Evolutionary conservation across 2,888 invertebrate genomes (phyloP), one percentile per base, ranked within the genome.

Genomic region (Plutella xylostella): DNA sequence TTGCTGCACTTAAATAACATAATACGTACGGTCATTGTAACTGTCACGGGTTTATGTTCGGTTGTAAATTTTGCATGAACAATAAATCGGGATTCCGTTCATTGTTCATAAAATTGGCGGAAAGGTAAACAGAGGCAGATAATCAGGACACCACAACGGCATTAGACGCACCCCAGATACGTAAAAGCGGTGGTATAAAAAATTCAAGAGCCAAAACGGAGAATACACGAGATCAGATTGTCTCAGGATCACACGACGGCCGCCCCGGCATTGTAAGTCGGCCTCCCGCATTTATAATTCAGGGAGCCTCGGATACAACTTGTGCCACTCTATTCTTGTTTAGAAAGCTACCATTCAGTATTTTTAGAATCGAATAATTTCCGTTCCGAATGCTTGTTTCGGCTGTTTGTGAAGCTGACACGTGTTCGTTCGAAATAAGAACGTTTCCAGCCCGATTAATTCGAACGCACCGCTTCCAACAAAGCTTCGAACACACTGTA

Each of bases 191-290:
- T 65, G 62, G 72, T 63, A 79, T 83, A 76, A 83, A 83, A 77
- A 62, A 83, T 83, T 82, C 82, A 82, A 57, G 57, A 61, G 56
- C 71, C 66, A 74, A 70, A 82, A 75, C 74, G 78, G 71, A 72
- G 75, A 72, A 63, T 63, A 70, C 67, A 71, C 76, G 68, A 78
- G 78, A 82, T 83, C 83, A 80, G 77, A 80, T 83, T 80, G 82
- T 80, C 83, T 79, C 75, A 72, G 77, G 78, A 82, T 80, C 80
- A 79, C 80, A 76, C 76, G 71, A 75, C n/a, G n/a, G 65, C 35
- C n/a, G 37, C 14, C 14, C 39, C 71, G 75, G 72, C 73, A 65
- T 66, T 59, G 65, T 67, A 62, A 65, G 69, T 67, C 57, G 68
- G 61, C 67, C 61, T 65, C 61, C 60, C 68, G 65, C 72, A 83